Base-by-base conservation (phyloP, 2,888 invertebrate species). In the Anodontia alba region DNA sequence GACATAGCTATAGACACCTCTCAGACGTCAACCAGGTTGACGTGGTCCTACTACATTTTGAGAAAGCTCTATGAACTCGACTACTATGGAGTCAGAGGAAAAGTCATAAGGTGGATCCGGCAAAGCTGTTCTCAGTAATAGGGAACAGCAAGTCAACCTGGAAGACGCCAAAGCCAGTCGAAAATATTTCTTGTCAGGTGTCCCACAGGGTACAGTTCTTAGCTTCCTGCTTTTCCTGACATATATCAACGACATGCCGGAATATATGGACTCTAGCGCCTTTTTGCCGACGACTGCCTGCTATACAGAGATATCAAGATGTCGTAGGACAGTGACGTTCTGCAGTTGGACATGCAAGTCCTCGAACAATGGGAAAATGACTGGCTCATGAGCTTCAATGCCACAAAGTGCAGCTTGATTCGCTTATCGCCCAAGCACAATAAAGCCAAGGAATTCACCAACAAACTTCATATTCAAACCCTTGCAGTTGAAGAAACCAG, bases 261-360 rank as follows among this genome's bases (percentile, higher is more conserved):
- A 78, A 78, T 49, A 46, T 70, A 10, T n/a, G 1, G 29, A 54
- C 54, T 26, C 42, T 0, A 51, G 20, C 69, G 57, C 54, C 67
- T 80, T 17, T 80, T 80, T 68, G 76, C 68, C 17, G 54, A 26
- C 26, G 54, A 54, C 23, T 71, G 76, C n/a, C 43, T 80, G 3
- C 31, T 76, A 0, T 80, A 80, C 17, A 26, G 80, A n/a, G 26
- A 0, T 15, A 80, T 80, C 26, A 49, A 68, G n/a, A 69, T 20
- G 8, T 1, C 2, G 17, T 8, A 31, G 17, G 73, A 76, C 62
- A 68, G 68, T 29, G 8, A 23, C 1, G 26, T 15, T 5, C 51
- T 51, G 10, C 70, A 71, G 43, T 5, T 51, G 17, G 80, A 80
- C 23, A 73, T 76, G 2, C 12, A 66, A 17, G 49, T 67, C 17